phyloP scores from a whole-genome alignment of 1,140 invertebrate species.

The Spodoptera litura region DNA sequence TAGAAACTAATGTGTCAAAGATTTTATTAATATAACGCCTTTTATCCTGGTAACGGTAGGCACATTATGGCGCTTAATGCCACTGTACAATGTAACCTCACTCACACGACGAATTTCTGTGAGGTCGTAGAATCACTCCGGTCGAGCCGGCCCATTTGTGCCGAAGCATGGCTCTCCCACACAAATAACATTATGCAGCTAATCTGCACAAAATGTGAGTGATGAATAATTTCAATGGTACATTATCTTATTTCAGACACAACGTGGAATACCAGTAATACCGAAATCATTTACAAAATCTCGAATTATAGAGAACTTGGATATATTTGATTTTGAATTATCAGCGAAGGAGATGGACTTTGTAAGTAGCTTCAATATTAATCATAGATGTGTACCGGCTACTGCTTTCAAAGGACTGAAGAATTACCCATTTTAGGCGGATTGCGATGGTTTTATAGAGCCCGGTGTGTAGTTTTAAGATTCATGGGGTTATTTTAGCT shows the following conservation, averaged over 20 bases:
- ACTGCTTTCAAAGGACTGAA: constrained; percentile 55
- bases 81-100: no score
- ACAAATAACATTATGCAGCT: no score
- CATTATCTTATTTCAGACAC: constrained; percentile 61
- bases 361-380: constrained; percentile 79
- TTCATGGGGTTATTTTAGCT: no score
- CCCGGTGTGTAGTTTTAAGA: background rate
- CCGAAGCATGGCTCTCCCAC: no score
- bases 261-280: constrained; percentile 75
- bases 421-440: constrained; percentile 69
- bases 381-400: constrained; percentile 76
- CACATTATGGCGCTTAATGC: no score
- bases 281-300: constrained; percentile 88
- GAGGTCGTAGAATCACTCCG: no score
- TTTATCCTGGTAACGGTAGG: no score
- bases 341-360: constrained; percentile 83
- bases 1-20: no score
- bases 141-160: no score
- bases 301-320: constrained; percentile 89
- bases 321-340: constrained; percentile 90
- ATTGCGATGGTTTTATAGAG: background rate
- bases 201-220: background rate
- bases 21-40: no score
- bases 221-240: no score
- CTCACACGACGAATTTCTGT: no score